Evolutionary conservation across 2,797 vertebrate species (phyloP).

Genomic region (Danio albolineatus): DNA sequence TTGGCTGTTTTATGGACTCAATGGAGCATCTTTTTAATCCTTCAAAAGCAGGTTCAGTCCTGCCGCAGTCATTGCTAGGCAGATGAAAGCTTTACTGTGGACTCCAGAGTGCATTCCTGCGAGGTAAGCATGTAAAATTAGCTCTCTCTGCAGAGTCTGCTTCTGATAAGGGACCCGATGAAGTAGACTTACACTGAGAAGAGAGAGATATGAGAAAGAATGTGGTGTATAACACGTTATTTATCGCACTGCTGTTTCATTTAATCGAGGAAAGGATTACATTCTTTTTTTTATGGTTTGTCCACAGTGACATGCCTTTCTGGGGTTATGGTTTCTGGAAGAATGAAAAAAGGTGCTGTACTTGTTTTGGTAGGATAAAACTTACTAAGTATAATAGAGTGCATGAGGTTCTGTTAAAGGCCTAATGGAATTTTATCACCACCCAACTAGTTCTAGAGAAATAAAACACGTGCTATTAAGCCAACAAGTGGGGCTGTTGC

Average conservation of each 20-base stretch:
- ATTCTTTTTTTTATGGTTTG: conserved; percentile 36
- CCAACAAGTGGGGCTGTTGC: background rate
- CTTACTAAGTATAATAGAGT: background rate
- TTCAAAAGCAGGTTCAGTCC: conserved; percentile 33
- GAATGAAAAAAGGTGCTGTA: conserved; percentile 4
- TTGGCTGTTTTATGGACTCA: background rate
- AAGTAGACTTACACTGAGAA: conserved; percentile 59
- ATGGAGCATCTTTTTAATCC: conserved; percentile 21
- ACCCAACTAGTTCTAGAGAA: background rate
- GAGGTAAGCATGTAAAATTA: conserved; percentile 82
- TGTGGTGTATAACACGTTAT: conserved; percentile 58
- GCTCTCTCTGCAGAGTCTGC: conserved; percentile 69
- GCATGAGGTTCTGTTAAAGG: background rate
- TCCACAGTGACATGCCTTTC: background rate
- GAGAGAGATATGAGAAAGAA: conserved; percentile 42
- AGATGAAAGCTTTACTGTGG: conserved; percentile 69
- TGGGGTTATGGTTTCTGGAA: conserved; percentile 8
- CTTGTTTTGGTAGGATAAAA: background rate
- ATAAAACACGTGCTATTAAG: background rate
- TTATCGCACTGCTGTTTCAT: conserved; percentile 25
- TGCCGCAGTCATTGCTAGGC: conserved; percentile 56
- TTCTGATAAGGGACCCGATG: conserved; percentile 71
- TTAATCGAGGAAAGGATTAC: conserved; percentile 53
- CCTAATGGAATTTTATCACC: background rate
- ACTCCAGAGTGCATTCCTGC: conserved; percentile 74